phyloP scores from a whole-genome alignment of 1,140 invertebrate genomes.

The Drosophila biarmipes region DNA sequence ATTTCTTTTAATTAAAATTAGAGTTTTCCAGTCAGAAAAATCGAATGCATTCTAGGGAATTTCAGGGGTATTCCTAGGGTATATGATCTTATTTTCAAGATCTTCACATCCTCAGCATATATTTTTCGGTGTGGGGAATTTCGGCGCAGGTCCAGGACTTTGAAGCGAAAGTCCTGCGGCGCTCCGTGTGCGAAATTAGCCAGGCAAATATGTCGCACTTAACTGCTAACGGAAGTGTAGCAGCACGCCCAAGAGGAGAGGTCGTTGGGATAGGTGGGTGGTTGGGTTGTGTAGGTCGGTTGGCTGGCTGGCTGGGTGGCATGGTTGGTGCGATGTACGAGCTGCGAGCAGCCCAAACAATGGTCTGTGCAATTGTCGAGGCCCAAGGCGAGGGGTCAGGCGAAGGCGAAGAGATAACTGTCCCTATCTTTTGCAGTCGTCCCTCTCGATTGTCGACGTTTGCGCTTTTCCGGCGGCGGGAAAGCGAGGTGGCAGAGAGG shows the following conservation, averaged over 20 bases:
- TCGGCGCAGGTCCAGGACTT: slow-evolving; percentile 42
- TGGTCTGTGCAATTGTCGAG: slow-evolving; percentile 68
- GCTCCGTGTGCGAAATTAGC: slow-evolving; percentile 65
- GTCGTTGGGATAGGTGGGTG: slow-evolving; percentile 2
- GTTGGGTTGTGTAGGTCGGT: background rate
- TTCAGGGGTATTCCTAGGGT: too few species aligned
- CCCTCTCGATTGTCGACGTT: slow-evolving; percentile 70
- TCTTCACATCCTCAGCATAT: background rate
- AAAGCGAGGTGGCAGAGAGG: background rate
- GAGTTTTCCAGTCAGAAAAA: too few species aligned
- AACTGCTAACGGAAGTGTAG: slow-evolving; percentile 68
- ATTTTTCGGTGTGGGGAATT: background rate
- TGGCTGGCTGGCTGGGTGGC: background rate
- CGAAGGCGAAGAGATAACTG: slow-evolving; percentile 24
- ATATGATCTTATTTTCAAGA: background rate
- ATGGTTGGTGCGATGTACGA: slow-evolving; percentile 12
- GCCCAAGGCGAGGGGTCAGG: slow-evolving; percentile 37
- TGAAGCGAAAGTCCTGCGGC: slow-evolving; percentile 65
- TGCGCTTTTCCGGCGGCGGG: slow-evolving; percentile 58
- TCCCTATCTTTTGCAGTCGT: slow-evolving; percentile 22
- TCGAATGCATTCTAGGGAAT: too few species aligned
- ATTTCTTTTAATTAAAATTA: too few species aligned
- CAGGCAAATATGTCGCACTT: slow-evolving; percentile 82
- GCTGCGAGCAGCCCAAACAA: slow-evolving; percentile 22
- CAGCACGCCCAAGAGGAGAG: slow-evolving; percentile 33